Percentiles rank a stretch among this genome's conserved stretches.
Conservation (phyloP, 2,113 vertebrate species). For the Recurvirostra avosetta region DNA sequence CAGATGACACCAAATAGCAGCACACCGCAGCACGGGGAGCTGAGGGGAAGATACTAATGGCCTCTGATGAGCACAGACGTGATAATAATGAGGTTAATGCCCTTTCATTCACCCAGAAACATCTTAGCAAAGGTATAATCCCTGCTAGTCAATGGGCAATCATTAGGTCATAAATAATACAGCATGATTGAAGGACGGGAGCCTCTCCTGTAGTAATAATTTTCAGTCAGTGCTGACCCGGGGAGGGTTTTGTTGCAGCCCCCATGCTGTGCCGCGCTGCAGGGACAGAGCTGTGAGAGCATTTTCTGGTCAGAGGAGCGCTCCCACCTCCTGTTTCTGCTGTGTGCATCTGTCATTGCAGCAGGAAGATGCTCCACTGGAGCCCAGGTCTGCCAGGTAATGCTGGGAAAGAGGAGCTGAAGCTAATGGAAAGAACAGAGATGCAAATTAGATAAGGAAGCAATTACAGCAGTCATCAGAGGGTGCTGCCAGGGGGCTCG, state of each 20-base stretch:
- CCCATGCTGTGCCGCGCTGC: not conserved
- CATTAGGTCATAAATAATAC: conserved; percentile 55
- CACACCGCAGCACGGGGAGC: not conserved
- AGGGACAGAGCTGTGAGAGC: not conserved
- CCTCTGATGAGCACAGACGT: not conserved
- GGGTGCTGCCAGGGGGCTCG: not conserved
- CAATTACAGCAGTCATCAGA: not conserved
- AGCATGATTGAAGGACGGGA: not conserved
- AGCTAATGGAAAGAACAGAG: not conserved
- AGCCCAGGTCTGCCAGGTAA: not conserved
- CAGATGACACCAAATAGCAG: not conserved
- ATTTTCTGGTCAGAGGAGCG: not conserved
- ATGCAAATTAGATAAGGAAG: not conserved
- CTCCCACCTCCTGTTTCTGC: not conserved
- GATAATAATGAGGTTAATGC: conserved; percentile 45
- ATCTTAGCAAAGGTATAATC: conserved; percentile 16
- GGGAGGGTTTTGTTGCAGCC: not conserved
- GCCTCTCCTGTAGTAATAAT: not conserved
- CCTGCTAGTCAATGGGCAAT: conserved; percentile 24
- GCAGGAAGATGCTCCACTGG: not conserved
- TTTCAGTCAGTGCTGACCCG: not conserved
- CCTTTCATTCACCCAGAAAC: conserved; percentile 51
- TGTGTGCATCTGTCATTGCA: not conserved
- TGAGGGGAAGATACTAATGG: not conserved
- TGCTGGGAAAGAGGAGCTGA: not conserved